Conservation (phyloP, 2,797 vertebrate genomes). For the Sebastes kiyomatsui region DNA sequence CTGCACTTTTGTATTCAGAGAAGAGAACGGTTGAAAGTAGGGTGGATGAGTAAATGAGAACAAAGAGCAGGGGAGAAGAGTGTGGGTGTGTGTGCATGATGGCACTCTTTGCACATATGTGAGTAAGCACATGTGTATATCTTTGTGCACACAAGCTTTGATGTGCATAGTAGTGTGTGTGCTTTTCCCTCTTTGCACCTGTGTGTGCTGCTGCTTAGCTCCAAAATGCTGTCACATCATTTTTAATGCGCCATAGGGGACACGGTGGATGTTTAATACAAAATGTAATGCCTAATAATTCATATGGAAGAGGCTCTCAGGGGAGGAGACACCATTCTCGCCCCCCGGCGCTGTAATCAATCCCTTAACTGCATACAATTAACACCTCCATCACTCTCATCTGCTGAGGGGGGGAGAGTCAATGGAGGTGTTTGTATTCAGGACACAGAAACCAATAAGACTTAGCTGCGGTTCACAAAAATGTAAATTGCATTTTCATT, state of each 20-base stretch:
- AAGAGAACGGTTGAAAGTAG: conserved; percentile 3
- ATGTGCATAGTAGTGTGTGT: conserved; percentile 4
- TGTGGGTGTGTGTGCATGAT: background rate
- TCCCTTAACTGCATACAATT: conserved; percentile 60
- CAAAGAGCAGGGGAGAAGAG: background rate
- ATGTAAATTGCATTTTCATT: conserved; percentile 19
- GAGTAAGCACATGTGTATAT: background rate
- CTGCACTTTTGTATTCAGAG: conserved; percentile 47
- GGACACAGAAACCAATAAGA: conserved; percentile 31
- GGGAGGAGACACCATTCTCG: conserved; percentile 16
- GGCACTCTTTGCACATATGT: background rate
- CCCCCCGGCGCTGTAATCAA: conserved; percentile 49
- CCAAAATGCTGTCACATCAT: conserved; percentile 56
- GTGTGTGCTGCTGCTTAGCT: conserved; percentile 17
- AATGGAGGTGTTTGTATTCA: conserved; percentile 49
- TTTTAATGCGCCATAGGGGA: conserved; percentile 51
- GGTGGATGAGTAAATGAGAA: conserved; percentile 11
- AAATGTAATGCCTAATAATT: conserved; percentile 61
- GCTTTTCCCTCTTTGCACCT: background rate
- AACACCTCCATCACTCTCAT: conserved; percentile 59
- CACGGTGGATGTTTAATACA: conserved; percentile 48
- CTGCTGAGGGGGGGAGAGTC: conserved; percentile 29
- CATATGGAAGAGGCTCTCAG: conserved; percentile 41
- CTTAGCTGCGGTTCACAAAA: conserved; percentile 18
- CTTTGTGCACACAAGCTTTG: conserved; percentile 21